Evolutionary conservation across 2,888 invertebrate species (phyloP).

Genomic region (Nomada lathburiana): DNA sequence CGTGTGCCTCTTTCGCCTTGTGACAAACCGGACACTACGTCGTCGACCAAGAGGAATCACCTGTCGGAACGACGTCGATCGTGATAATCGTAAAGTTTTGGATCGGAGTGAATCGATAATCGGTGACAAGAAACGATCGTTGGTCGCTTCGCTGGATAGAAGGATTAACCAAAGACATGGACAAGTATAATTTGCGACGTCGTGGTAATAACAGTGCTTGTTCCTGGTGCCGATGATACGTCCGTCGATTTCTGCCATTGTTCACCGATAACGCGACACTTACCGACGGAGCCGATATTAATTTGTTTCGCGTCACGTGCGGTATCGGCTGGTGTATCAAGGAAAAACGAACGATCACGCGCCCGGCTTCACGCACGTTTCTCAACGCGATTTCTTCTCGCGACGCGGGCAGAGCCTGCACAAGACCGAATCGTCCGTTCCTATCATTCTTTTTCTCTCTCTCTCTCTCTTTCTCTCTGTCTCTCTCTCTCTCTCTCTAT

Average conservation of each 20-base stretch:
- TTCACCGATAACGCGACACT: constrained; percentile 29
- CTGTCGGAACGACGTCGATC: neutral
- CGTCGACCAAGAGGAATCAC: neutral
- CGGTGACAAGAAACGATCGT: too few relatives aligned
- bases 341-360: neutral
- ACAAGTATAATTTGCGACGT: constrained; percentile 11
- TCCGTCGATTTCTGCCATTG: neutral
- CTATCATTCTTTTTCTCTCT: too few relatives aligned
- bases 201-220: constrained; percentile 17
- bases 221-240: constrained; percentile 21
- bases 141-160: neutral
- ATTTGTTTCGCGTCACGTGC: constrained; percentile 25
- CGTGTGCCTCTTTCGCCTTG: constrained; percentile 19
- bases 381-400: too few relatives aligned
- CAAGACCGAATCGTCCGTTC: constrained; percentile 2
- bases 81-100: neutral
- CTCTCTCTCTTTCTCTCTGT: neutral
- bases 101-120: neutral
- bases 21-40: constrained; percentile 27
- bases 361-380: neutral
- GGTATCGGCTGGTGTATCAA: constrained; percentile 16
- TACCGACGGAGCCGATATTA: constrained; percentile 34
- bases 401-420: constrained; percentile 1
- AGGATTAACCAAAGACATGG: constrained; percentile 27
- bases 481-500: neutral